Evolutionary conservation across 2,113 vertebrate species (phyloP).

Genomic region (Paedocypris sp.): DNA sequence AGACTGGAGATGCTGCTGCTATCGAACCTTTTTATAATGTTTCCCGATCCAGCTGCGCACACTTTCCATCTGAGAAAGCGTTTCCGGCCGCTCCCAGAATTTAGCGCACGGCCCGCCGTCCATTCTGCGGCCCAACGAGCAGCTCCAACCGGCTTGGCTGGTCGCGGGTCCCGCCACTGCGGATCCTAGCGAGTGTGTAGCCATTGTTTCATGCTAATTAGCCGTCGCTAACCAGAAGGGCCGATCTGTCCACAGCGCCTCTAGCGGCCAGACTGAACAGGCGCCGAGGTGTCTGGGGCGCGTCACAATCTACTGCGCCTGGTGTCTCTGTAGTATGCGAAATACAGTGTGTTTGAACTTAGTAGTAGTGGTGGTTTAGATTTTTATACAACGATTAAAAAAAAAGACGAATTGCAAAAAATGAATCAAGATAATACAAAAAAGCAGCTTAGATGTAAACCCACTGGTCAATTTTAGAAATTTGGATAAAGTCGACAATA

Average conservation of each 20-base stretch:
- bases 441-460: too few species aligned
- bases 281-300: background rate
- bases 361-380: too few species aligned
- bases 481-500: too few species aligned
- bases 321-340: too few species aligned
- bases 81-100: constrained; percentile 83
- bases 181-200: constrained; percentile 51
- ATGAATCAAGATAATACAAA: too few species aligned
- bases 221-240: background rate
- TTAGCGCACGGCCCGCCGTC: constrained; percentile 73
- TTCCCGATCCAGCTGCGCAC: constrained; percentile 82
- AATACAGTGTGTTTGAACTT: too few species aligned
- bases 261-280: background rate
- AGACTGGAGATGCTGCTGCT: background rate
- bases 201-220: constrained; percentile 41
- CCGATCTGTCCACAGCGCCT: background rate
- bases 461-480: too few species aligned
- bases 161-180: constrained; percentile 39
- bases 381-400: too few species aligned
- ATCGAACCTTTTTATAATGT: constrained; percentile 85
- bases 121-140: constrained; percentile 59
- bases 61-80: constrained; percentile 73
- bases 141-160: constrained; percentile 39
- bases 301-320: too few species aligned
- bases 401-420: too few species aligned